Percentiles rank a stretch among this genome's conserved stretches.
These are phyloP conservation scores for Melanotaenia maccullochi DNA, from an alignment of 2,797 vertebrate species.

Conservation along the genomic window DNA sequence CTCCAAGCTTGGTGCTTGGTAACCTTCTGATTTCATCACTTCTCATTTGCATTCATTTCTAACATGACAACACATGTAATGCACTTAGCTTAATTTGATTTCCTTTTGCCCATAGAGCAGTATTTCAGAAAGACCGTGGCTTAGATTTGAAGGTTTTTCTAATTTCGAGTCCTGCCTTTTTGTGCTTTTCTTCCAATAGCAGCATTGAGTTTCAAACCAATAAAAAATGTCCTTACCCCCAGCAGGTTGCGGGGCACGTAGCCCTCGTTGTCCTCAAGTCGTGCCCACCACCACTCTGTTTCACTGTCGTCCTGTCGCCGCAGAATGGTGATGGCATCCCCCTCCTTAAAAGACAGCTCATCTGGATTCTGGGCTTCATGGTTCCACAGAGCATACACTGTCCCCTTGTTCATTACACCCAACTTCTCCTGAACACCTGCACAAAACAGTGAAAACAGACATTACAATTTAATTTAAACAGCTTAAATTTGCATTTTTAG, in stretches of 20 bases:
- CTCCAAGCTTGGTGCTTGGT: neutral
- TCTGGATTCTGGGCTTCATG: slow-evolving; percentile 92
- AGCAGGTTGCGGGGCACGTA: slow-evolving; percentile 93
- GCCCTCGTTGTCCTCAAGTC: slow-evolving; percentile 93
- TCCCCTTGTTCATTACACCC: slow-evolving; percentile 97
- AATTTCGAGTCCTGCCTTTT: neutral
- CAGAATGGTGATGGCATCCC: slow-evolving; percentile 92
- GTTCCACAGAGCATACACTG: slow-evolving; percentile 93
- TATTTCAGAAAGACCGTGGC: neutral
- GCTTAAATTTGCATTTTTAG: neutral
- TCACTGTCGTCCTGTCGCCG: slow-evolving; percentile 92
- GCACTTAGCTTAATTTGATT: neutral
- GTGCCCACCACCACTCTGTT: slow-evolving; percentile 99
- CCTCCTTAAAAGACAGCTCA: slow-evolving; percentile 92
- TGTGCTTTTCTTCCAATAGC: too few species aligned
- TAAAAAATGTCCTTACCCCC: slow-evolving; percentile 58
- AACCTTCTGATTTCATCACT: too few species aligned
- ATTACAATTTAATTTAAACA: neutral
- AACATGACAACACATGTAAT: neutral
- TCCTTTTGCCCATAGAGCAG: neutral
- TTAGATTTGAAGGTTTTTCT: neutral
- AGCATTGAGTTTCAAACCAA: neutral
- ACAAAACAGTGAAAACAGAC: neutral
- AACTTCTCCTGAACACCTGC: slow-evolving; percentile 97
- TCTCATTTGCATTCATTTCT: neutral